Conservation (phyloP, 2,888 invertebrate species). For the Ommatoiulus sabulosus region DNA sequence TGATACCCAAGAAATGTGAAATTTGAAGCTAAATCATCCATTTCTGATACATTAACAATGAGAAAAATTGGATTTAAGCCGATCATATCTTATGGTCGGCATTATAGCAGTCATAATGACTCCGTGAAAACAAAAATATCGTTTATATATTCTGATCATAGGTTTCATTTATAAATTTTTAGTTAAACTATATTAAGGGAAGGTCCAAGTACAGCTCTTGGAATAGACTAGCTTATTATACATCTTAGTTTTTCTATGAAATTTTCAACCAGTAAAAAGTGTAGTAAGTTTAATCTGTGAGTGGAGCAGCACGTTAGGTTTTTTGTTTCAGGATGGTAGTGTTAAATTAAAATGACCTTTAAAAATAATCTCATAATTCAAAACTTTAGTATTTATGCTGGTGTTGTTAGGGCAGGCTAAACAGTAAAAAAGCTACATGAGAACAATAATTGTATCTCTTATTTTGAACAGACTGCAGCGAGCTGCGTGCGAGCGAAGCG, state of each 20-base stretch:
- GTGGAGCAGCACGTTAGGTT: not conserved
- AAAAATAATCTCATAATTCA: not conserved
- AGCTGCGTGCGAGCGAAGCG: slow-evolving; percentile 49
- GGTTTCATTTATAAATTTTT: too few species aligned
- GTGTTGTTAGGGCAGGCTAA: not conserved
- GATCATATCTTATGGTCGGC: too few species aligned
- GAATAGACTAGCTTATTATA: not conserved
- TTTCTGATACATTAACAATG: too few species aligned
- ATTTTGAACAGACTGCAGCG: slow-evolving; percentile 47
- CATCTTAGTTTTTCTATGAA: not conserved
- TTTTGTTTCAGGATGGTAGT: not conserved
- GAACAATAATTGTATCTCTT: slow-evolving; percentile 47
- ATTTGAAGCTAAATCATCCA: too few species aligned
- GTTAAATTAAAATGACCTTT: not conserved
- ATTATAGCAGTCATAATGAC: too few species aligned
- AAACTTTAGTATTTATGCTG: not conserved
- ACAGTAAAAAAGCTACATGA: not conserved
- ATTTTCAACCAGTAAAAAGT: too few species aligned
- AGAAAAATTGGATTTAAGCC: too few species aligned
- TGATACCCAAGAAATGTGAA: too few species aligned
- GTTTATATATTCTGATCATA: too few species aligned
- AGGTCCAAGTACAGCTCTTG: too few species aligned
- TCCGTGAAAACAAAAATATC: too few species aligned
- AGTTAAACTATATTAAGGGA: too few species aligned
- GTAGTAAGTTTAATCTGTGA: not conserved